A percentile compares a stretch with the other conserved stretches of the same genome.
These are phyloP conservation scores for Oeneis ivallda DNA, from an alignment of 2,888 invertebrate species.

Conservation along the genomic window DNA sequence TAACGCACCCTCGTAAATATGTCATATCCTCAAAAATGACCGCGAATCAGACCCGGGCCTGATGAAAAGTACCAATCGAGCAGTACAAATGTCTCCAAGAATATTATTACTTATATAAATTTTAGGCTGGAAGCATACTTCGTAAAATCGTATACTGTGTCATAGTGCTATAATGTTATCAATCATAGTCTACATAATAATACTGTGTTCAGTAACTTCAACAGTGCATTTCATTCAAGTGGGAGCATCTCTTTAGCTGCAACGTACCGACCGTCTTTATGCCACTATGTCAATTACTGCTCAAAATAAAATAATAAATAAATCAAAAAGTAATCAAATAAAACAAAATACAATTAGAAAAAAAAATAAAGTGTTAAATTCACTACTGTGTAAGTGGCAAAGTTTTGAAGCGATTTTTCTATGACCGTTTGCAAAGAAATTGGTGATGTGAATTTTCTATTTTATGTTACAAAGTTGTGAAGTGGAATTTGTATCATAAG, in stretches of 20 bases:
- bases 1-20: no score
- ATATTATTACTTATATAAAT: no score
- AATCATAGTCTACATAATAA: not conserved
- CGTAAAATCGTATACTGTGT: not conserved
- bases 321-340: slow-evolving; percentile 46
- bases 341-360: slow-evolving; percentile 34
- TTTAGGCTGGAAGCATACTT: no score
- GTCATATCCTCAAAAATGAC: not conserved
- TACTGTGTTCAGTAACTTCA: slow-evolving; percentile 31
- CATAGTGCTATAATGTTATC: not conserved
- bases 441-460: not conserved
- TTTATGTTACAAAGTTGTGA: not conserved
- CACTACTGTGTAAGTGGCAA: not conserved
- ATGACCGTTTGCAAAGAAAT: not conserved
- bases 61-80: not conserved
- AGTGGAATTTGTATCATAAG: not conserved
- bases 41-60: not conserved
- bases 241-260: slow-evolving; percentile 51
- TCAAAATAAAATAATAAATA: slow-evolving; percentile 46
- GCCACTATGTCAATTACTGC: slow-evolving; percentile 72
- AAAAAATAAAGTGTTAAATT: slow-evolving; percentile 2
- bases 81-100: not conserved
- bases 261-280: slow-evolving; percentile 64
- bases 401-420: not conserved
- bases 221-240: slow-evolving; percentile 55